A percentile compares a stretch with the other conserved stretches of the same genome.
Conservation (phyloP, 2,888 invertebrate genomes). For the Cataglyphis rosenhaueri region DNA sequence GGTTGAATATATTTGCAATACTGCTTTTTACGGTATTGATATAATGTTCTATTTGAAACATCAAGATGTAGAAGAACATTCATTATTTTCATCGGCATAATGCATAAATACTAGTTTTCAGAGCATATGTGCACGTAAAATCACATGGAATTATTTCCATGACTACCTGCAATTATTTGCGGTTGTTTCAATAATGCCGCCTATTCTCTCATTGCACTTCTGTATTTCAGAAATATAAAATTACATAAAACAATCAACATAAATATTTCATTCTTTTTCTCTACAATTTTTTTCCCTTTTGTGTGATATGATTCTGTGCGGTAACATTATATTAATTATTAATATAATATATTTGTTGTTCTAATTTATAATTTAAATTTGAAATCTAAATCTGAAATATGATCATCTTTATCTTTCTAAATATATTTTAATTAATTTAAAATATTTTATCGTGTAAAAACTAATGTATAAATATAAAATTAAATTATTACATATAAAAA, state of each 20-base stretch:
- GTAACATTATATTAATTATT: background rate
- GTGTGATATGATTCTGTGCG: background rate
- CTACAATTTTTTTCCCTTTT: background rate
- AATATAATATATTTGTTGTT: background rate
- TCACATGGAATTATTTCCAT: background rate
- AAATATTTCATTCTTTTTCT: background rate
- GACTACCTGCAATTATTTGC: background rate
- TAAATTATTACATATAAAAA: background rate
- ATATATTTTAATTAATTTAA: background rate
- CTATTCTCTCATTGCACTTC: background rate
- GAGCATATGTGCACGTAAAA: background rate
- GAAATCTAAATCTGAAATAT: background rate
- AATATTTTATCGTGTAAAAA: background rate
- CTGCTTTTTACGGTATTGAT: background rate
- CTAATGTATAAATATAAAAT: background rate
- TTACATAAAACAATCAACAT: background rate
- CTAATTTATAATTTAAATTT: background rate
- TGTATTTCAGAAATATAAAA: slow-evolving; percentile 13
- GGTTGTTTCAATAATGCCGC: background rate
- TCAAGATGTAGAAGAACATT: background rate
- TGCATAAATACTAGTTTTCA: background rate
- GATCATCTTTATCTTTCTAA: background rate
- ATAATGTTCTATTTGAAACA: background rate
- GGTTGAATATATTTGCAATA: background rate
- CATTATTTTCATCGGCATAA: background rate